Evolutionary conservation across 2,113 vertebrate species (phyloP).

Genomic region (Glareola pratincola): DNA sequence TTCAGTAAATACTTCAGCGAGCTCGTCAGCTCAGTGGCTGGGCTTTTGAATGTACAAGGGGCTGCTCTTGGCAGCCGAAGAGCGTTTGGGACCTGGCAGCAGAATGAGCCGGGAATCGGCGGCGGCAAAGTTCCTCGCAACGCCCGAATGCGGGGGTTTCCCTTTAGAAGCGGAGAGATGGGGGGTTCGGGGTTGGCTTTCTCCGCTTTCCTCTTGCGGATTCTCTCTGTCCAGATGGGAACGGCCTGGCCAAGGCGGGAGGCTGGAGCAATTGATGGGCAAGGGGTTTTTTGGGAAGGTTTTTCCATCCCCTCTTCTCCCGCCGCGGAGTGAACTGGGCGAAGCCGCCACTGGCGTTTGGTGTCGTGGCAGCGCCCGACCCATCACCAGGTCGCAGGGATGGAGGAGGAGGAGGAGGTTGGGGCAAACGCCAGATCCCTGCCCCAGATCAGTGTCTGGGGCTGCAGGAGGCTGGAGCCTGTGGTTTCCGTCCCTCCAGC

Average conservation of each 20-base stretch:
- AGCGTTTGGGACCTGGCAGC: neutral
- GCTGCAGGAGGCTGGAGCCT: neutral
- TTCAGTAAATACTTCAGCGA: neutral
- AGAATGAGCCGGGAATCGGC: neutral
- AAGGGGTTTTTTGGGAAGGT: neutral
- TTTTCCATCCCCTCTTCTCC: neutral
- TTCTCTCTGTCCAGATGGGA: neutral
- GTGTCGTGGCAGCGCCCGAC: neutral
- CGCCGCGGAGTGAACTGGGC: neutral
- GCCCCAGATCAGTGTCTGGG: neutral
- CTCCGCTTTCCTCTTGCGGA: fast-evolving
- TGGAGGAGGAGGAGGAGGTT: neutral
- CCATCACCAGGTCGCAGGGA: neutral
- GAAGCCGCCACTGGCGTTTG: fast-evolving
- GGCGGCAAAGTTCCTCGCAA: neutral
- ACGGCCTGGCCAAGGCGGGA: neutral
- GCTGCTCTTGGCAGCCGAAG: constrained; percentile 5
- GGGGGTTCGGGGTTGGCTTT: neutral
- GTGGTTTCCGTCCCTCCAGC: neutral
- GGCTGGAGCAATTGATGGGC: neutral
- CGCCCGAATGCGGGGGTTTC: neutral
- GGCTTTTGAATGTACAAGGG: neutral
- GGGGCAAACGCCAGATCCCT: neutral
- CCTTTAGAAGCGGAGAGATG: neutral
- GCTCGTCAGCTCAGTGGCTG: constrained; percentile 11